phyloP scores from a whole-genome alignment of 2,888 invertebrate genomes.

The Pollenia labialis region DNA sequence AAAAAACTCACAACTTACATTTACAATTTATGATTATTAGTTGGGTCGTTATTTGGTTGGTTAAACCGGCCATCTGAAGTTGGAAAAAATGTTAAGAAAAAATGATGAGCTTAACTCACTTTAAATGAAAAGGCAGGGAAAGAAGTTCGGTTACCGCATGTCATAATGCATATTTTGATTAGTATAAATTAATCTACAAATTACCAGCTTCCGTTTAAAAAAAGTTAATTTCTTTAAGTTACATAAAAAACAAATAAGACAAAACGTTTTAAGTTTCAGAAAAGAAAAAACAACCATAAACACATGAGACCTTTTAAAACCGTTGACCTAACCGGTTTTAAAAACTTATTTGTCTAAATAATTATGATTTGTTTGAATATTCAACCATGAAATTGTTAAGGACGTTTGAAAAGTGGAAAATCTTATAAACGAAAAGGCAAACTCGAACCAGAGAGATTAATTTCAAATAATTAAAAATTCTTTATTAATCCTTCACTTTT shows the following conservation, averaged over 20 bases:
- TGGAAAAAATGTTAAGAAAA: slow-evolving; percentile 3
- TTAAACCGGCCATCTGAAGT: slow-evolving; percentile 35
- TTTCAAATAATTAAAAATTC: slow-evolving; percentile 56
- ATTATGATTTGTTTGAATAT: slow-evolving; percentile 60
- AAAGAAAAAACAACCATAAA: not conserved
- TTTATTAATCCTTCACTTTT: slow-evolving; percentile 65
- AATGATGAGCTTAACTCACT: not conserved
- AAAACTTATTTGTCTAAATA: not conserved
- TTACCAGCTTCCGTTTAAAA: slow-evolving; percentile 65
- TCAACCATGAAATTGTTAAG: slow-evolving; percentile 63
- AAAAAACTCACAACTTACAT: slow-evolving; percentile 27
- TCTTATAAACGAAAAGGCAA: not conserved
- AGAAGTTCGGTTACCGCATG: slow-evolving; percentile 14
- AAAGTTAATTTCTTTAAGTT: not conserved
- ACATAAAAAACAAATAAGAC: not conserved
- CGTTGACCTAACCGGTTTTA: slow-evolving; percentile 7
- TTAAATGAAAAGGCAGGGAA: not conserved
- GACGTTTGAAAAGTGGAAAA: slow-evolving; percentile 8
- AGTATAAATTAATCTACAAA: slow-evolving; percentile 56
- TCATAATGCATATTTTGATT: slow-evolving; percentile 46
- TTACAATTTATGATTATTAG: slow-evolving; percentile 63
- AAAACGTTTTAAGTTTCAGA: slow-evolving; percentile 1
- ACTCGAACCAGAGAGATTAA: slow-evolving; percentile 45
- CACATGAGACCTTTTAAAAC: slow-evolving; percentile 5
- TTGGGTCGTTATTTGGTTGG: slow-evolving; percentile 62